Evolutionary conservation across 1,140 invertebrate genomes (phyloP).

Genomic region (Leptinotarsa defecta): DNA sequence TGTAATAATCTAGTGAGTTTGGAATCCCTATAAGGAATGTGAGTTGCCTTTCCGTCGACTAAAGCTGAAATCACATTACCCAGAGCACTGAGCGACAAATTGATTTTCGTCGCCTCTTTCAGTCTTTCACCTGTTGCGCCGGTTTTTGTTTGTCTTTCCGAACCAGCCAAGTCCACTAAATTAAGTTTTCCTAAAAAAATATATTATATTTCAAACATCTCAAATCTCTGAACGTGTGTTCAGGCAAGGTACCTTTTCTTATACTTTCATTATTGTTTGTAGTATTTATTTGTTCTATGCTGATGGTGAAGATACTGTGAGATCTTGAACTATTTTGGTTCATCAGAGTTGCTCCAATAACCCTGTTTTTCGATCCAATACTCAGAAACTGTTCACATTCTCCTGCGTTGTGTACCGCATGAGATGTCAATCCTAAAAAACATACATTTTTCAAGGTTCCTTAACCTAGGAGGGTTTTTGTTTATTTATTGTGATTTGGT

Average conservation of each 20-base stretch:
- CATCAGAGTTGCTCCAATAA: constrained; percentile 90
- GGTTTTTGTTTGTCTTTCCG: constrained; percentile 84
- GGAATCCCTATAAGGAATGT: constrained; percentile 93
- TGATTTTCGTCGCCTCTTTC: constrained; percentile 94
- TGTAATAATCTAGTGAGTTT: constrained; percentile 88
- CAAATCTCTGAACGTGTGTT: background rate
- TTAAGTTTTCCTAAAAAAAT: constrained; percentile 79
- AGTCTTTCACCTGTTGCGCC: constrained; percentile 84
- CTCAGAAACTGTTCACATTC: constrained; percentile 81
- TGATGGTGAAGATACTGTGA: constrained; percentile 92
- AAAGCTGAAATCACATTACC: constrained; percentile 95
- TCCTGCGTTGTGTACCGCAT: constrained; percentile 60
- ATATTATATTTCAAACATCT: background rate
- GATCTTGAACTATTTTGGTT: constrained; percentile 87
- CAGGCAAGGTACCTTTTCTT: constrained; percentile 48
- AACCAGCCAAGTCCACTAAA: constrained; percentile 88
- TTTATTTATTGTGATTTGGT: no score
- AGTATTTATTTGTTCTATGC: constrained; percentile 76
- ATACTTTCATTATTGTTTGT: constrained; percentile 62
- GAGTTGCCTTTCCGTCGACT: constrained; percentile 86
- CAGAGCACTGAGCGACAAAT: constrained; percentile 89
- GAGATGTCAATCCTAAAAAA: constrained; percentile 52
- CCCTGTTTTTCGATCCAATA: constrained; percentile 77
- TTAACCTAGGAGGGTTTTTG: no score
- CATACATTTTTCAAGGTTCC: no score